phyloP scores from a whole-genome alignment of 2,888 invertebrate genomes.

The Aspidapion aeneum region DNA sequence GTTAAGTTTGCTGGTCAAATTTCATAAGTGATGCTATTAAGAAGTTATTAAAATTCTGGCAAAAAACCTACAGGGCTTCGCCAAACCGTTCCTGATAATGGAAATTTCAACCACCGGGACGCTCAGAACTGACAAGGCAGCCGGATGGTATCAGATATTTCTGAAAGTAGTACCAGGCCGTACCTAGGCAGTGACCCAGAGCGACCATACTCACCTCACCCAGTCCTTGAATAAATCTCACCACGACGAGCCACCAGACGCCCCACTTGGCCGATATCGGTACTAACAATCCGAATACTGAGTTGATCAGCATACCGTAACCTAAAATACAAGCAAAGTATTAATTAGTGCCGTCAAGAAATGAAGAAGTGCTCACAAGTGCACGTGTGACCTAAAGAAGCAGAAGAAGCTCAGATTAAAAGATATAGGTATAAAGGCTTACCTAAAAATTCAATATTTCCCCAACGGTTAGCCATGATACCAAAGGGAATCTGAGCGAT shows the following conservation, averaged over 20 bases:
- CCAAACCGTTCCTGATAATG: neutral
- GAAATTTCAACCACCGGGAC: too few species aligned
- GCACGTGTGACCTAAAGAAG: too few species aligned
- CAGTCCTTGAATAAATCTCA: slow-evolving; percentile 85
- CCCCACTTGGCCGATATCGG: slow-evolving; percentile 79
- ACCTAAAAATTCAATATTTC: slow-evolving; percentile 75
- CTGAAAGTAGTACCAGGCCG: too few species aligned
- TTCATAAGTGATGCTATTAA: too few species aligned
- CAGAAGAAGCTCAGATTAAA: too few species aligned
- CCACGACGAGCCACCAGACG: slow-evolving; percentile 64
- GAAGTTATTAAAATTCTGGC: too few species aligned
- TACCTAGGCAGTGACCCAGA: neutral
- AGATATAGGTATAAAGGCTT: too few species aligned
- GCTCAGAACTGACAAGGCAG: neutral
- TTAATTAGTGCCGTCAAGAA: neutral
- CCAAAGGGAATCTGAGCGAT: slow-evolving; percentile 87
- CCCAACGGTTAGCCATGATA: slow-evolving; percentile 82
- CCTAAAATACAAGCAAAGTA: slow-evolving; percentile 45
- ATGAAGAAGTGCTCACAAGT: neutral
- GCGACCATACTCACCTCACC: slow-evolving; percentile 67
- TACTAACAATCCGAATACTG: slow-evolving; percentile 79
- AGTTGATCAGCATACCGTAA: slow-evolving; percentile 82
- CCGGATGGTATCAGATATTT: too few species aligned
- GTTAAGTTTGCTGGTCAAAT: too few species aligned
- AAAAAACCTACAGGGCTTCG: neutral